Conservation (phyloP, 1,140 invertebrate genomes). For the Drosophila tsacasi region DNA sequence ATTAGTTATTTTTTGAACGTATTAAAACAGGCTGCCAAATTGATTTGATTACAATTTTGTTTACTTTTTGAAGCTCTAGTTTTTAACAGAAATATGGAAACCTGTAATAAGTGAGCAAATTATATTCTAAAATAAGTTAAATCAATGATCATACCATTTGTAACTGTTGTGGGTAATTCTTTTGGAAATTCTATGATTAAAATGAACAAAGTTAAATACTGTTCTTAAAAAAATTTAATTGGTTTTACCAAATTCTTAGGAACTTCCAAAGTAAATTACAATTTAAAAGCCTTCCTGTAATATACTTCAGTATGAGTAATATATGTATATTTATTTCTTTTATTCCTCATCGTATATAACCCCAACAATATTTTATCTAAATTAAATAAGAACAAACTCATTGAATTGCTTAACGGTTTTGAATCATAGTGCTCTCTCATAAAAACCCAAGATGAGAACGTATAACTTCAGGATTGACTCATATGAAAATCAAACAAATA, state of each 20-base stretch:
- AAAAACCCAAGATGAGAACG: not conserved
- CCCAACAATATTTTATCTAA: not conserved
- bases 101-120: not conserved
- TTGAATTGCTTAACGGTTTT: not conserved
- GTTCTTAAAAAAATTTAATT: too few species aligned
- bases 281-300: not conserved
- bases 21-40: too few species aligned
- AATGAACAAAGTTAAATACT: not conserved
- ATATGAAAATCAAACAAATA: conserved; percentile 5
- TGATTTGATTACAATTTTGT: too few species aligned
- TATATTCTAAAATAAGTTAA: not conserved
- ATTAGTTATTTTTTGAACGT: not conserved
- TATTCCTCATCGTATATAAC: not conserved
- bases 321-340: not conserved
- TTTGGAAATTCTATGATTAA: not conserved
- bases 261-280: not conserved
- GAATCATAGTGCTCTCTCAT: conserved; percentile 4
- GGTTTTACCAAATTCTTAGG: too few species aligned
- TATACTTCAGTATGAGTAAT: not conserved
- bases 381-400: not conserved
- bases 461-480: conserved; percentile 15
- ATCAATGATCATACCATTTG: not conserved
- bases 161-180: not conserved
- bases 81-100: not conserved
- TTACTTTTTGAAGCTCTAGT: not conserved